These are phyloP conservation scores for Hyposoter dolosus DNA, from an alignment of 2,888 invertebrate genomes.

Conservation along the genomic window DNA sequence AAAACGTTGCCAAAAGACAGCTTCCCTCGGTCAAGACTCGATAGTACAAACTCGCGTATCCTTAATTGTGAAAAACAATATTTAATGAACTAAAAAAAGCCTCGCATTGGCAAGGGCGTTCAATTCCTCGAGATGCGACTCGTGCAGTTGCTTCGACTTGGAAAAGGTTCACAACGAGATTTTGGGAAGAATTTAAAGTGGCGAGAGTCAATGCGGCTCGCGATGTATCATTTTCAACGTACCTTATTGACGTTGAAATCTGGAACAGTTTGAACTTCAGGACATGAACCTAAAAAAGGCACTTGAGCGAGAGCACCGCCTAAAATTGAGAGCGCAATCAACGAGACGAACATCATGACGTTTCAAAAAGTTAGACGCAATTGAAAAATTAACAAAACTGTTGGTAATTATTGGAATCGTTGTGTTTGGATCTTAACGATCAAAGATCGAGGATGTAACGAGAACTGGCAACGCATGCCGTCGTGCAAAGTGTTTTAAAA, in stretches of 20 bases:
- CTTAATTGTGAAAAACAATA: too few species aligned
- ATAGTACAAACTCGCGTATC: too few species aligned
- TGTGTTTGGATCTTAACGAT: neutral
- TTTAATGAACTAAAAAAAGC: too few species aligned
- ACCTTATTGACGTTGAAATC: conserved; percentile 87
- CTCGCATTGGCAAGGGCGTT: too few species aligned
- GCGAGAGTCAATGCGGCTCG: neutral
- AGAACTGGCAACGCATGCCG: neutral
- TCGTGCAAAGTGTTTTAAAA: conserved; percentile 14
- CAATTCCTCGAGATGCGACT: too few species aligned
- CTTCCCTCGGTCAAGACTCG: too few species aligned
- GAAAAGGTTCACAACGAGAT: neutral
- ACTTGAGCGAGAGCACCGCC: conserved; percentile 85
- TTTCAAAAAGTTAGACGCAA: neutral
- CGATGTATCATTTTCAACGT: conserved; percentile 70
- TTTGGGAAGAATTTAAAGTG: neutral
- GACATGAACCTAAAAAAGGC: conserved; percentile 87
- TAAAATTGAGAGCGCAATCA: conserved; percentile 42
- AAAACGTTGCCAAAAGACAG: too few species aligned
- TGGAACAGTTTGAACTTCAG: conserved; percentile 86
- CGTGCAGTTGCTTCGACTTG: neutral
- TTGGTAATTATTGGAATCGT: neutral
- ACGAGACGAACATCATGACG: neutral
- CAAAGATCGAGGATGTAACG: neutral
- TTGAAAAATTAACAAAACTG: neutral